These are phyloP conservation scores for Harpalus rufipes DNA, from an alignment of 2,888 invertebrate species.

Conservation along the genomic window DNA sequence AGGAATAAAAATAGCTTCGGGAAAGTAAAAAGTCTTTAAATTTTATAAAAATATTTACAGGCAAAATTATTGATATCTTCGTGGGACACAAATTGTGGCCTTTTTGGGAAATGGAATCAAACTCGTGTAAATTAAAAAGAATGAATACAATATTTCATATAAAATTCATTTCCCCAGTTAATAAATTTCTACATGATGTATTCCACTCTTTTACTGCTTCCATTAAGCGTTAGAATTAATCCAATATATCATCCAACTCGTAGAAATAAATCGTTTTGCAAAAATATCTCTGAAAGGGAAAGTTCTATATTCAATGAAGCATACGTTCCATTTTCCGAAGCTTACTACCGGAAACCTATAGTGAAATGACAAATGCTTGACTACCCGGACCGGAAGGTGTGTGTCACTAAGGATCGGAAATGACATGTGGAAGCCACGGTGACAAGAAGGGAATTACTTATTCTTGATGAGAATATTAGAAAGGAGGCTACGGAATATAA, in stretches of 20 bases:
- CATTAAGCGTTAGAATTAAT: constrained; percentile 23
- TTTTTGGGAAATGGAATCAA: not conserved
- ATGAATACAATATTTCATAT: constrained; percentile 32
- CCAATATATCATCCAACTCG: constrained; percentile 31
- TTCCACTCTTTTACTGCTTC: constrained; percentile 10
- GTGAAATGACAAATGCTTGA: constrained; percentile 33
- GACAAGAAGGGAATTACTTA: not conserved
- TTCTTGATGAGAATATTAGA: too few relatives aligned
- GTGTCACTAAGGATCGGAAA: constrained; percentile 17
- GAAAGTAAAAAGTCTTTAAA: too few relatives aligned
- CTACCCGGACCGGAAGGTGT: constrained; percentile 16
- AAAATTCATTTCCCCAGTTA: constrained; percentile 9
- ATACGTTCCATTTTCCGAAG: constrained; percentile 27
- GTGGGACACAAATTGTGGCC: not conserved
- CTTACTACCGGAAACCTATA: constrained; percentile 1
- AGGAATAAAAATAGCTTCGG: too few relatives aligned
- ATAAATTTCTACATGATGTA: constrained; percentile 33
- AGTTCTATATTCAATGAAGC: constrained; percentile 28
- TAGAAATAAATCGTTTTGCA: constrained; percentile 41
- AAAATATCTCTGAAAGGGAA: constrained; percentile 15
- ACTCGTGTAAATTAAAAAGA: not conserved
- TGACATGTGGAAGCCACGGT: not conserved
- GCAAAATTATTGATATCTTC: too few relatives aligned
- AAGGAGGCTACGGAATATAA: too few relatives aligned
- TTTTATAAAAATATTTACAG: too few relatives aligned